Evolutionary conservation across 35 echinoderm and acorn worm species (phyloP).

Genomic region (Ophioderma brevispina): DNA sequence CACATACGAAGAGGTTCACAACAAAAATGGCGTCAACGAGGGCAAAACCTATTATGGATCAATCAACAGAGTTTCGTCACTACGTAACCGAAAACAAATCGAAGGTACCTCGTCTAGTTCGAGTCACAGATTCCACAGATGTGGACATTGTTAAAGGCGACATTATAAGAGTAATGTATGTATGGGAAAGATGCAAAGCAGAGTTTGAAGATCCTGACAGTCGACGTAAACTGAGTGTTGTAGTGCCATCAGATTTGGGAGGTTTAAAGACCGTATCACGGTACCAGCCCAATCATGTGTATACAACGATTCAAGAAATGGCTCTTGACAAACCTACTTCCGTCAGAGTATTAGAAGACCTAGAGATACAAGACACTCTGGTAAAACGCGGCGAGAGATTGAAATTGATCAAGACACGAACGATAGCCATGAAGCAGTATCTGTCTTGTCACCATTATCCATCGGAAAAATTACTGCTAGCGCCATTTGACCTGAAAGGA

Average conservation of each 20-base stretch:
- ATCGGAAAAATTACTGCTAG: not conserved
- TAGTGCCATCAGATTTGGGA: not conserved
- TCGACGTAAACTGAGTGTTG: not conserved
- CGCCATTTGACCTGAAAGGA: not conserved
- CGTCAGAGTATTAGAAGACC: not conserved
- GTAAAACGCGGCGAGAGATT: not conserved
- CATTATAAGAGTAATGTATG: not conserved
- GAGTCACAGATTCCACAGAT: too few species aligned
- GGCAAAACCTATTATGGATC: too few species aligned
- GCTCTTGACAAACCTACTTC: not conserved
- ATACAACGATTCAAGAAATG: not conserved
- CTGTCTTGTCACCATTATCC: not conserved
- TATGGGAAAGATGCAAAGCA: not conserved
- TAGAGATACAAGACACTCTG: not conserved
- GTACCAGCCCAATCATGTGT: not conserved
- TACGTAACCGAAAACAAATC: too few species aligned
- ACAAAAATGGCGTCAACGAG: too few species aligned
- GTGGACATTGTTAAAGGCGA: too few species aligned
- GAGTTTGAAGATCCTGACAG: not conserved
- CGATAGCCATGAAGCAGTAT: not conserved
- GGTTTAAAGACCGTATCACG: not conserved
- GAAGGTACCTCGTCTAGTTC: too few species aligned
- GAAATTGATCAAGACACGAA: not conserved
- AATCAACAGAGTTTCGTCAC: too few species aligned
- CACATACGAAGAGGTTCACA: too few species aligned